Evolutionary conservation across 2,888 invertebrate genomes (phyloP).

Genomic region (Chloromyia formosa): DNA sequence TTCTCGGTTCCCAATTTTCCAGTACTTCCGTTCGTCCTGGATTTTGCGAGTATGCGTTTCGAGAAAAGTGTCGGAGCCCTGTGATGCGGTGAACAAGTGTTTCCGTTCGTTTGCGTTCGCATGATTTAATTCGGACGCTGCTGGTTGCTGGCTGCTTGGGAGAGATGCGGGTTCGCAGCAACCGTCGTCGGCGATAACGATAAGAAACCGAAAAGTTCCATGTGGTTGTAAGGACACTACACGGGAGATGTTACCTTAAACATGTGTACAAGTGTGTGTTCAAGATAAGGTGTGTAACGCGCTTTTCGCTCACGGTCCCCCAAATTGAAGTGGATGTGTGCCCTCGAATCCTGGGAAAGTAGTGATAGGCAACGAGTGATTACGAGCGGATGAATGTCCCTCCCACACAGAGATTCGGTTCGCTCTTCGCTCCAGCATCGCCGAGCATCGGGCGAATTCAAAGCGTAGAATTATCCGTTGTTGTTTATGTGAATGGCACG

Average conservation of each 20-base stretch:
- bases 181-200: background rate
- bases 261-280: conserved; percentile 20
- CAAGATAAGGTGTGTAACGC: conserved; percentile 6
- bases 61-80: background rate
- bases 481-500: background rate
- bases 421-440: background rate
- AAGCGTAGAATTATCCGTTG: background rate
- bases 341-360: conserved; percentile 36
- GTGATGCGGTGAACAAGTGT: background rate
- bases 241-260: background rate
- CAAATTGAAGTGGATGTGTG: background rate
- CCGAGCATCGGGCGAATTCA: conserved; percentile 4
- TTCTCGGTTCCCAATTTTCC: background rate
- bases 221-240: conserved; percentile 8
- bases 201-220: background rate
- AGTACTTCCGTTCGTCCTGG: conserved; percentile 2
- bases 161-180: background rate
- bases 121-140: background rate
- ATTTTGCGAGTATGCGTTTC: conserved; percentile 3
- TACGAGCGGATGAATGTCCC: conserved; percentile 22
- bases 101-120: conserved; percentile 1
- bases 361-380: conserved; percentile 37
- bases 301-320: background rate
- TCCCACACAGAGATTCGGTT: conserved; percentile 15
- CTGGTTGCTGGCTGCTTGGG: background rate